Percentiles rank a stretch among this genome's conserved stretches.
Evolutionary conservation across 1,140 invertebrate genomes (phyloP).

Genomic region (Hydropsyche tenuis): DNA sequence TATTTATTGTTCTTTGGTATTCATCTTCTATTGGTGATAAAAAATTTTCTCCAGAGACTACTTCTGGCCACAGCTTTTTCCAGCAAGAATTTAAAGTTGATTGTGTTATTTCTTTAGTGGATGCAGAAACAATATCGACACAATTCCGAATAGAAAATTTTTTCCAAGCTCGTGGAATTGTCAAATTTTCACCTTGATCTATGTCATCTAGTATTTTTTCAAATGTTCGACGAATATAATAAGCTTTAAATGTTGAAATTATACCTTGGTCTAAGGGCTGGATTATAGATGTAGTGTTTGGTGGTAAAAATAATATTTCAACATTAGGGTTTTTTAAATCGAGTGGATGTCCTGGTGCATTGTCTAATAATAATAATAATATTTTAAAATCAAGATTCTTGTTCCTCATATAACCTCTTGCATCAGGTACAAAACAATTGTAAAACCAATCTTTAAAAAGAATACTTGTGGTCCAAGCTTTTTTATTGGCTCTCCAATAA

Average conservation of each 20-base stretch:
- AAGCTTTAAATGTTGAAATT: conserved; percentile 50
- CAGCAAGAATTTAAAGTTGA: conserved; percentile 36
- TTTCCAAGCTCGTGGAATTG: conserved; percentile 27
- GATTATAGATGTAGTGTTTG: conserved; percentile 56
- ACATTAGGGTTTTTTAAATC: conserved; percentile 42
- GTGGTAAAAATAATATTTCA: conserved; percentile 54
- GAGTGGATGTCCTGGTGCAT: conserved; percentile 55
- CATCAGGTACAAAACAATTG: conserved; percentile 46
- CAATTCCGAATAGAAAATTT: conserved; percentile 35
- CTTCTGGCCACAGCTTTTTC: conserved; percentile 28
- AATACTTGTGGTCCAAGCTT: conserved; percentile 44
- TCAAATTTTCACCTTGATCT: conserved; percentile 22
- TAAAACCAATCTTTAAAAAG: conserved; percentile 47
- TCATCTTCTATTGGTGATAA: conserved; percentile 5
- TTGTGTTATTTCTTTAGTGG: conserved; percentile 31
- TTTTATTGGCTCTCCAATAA: no score
- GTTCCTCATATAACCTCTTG: conserved; percentile 46
- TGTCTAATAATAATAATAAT: conserved; percentile 55
- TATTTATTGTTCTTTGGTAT: neutral
- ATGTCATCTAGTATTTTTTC: conserved; percentile 18
- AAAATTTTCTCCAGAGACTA: no score
- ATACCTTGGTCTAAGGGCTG: conserved; percentile 59
- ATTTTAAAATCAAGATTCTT: conserved; percentile 44
- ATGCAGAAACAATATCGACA: conserved; percentile 27
- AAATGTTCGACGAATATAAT: conserved; percentile 41